Evolutionary conservation across 1,140 invertebrate genomes (phyloP), one percentile per base, ranked within the genome.

Genomic region (Helicoverpa zea): DNA sequence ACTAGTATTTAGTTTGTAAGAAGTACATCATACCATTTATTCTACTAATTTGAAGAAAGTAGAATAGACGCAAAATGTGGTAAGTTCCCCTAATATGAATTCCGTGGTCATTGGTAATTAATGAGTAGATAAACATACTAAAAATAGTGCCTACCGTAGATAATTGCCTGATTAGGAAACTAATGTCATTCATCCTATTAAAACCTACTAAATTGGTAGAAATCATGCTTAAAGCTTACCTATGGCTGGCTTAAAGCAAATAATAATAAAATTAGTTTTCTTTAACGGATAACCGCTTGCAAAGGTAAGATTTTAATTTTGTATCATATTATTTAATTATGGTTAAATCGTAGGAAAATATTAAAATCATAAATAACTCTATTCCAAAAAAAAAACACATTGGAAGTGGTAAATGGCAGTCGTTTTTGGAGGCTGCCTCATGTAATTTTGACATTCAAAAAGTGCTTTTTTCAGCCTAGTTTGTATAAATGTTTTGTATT

Each of bases 221-320:
- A 85, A 70, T 77, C 58, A 64, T 51, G 81, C 82, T 85, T 87
- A 49, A 59, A 84, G 86, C 86, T 87, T 87, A 84, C 81, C 49
- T 23, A 61, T 79, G 79, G 58, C 68, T 82, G 76, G 82, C 82
- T 82, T 83, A 68, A 54, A 66, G 78, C 78, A 18, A 23, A 68
- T 63, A 51, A 76, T 49, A 13, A 3, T 81, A 75, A 74, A 59
- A 52, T 68, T 76, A 66, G 58, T 75, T 81, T 70, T 0, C 5
- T 70, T 0, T 12, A 54, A 77, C 61, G 64, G 56, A 77, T 12
- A 43, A 18, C 64, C 78, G 68, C 54, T 75, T 77, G 58, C 9
- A 77, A 59, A 83, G 82, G 81, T 85, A 83, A 85, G 81, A 81
- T 30, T 64, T 77, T 77, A 35, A 52, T 64, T 35, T 29, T 61